Evolutionary conservation across 2,797 vertebrate species (phyloP).

Genomic region (Morelia viridis): DNA sequence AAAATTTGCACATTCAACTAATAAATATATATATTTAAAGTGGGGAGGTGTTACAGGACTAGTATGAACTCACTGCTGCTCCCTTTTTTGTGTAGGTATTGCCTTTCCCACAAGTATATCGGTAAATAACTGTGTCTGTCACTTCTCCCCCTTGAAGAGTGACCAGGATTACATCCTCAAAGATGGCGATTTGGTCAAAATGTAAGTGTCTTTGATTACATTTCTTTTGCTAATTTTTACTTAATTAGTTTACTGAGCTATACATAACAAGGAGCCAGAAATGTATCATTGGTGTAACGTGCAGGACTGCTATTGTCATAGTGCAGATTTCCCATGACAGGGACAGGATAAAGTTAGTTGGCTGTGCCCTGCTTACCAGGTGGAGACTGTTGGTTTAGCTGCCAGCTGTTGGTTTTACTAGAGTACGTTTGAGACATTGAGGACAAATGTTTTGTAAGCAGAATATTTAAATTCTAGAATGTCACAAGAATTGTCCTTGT

Average conservation of each 20-base stretch:
- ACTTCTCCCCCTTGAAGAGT: conserved; percentile 96
- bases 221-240: rapidly evolving
- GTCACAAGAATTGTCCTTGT: rapidly evolving
- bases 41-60: not conserved
- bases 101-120: conserved; percentile 97
- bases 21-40: not conserved
- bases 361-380: not conserved
- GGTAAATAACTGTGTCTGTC: conserved; percentile 96
- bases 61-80: rapidly evolving
- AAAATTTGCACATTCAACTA: not conserved
- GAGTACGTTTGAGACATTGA: not conserved
- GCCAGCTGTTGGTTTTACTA: not conserved
- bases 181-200: conserved; percentile 92
- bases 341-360: not conserved
- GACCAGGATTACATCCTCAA: conserved; percentile 91
- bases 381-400: not conserved
- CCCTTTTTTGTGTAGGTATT: conserved; percentile 78
- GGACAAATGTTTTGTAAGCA: not conserved
- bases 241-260: not conserved
- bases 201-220: conserved; percentile 74
- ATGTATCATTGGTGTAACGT: not conserved
- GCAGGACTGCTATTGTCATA: not conserved
- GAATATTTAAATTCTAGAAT: not conserved
- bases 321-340: not conserved
- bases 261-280: not conserved